These are phyloP conservation scores for Apostichopus leukothele DNA, from an alignment of 53 echinoderm and acorn worm species.

Conservation along the genomic window DNA sequence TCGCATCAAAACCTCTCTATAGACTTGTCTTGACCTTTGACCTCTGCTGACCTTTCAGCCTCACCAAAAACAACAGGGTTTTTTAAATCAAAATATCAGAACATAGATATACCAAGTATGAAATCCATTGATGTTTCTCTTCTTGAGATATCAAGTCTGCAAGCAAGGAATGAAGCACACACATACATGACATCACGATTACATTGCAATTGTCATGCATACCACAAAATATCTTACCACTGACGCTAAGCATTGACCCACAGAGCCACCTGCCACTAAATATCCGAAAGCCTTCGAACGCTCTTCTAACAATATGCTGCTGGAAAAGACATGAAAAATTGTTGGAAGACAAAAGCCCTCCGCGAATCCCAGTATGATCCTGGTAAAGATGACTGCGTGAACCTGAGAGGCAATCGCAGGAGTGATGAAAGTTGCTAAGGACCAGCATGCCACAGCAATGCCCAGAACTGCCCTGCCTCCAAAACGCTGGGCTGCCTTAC, in stretches of 20 bases:
- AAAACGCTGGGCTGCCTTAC: slow-evolving; percentile 88
- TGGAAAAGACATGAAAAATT: slow-evolving; percentile 96
- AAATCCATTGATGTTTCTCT: too few relatives aligned
- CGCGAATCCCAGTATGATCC: slow-evolving; percentile 86
- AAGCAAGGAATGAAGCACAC: too few relatives aligned
- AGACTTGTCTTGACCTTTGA: too few relatives aligned
- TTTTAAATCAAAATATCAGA: too few relatives aligned
- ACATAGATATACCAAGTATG: not conserved
- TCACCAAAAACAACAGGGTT: too few relatives aligned
- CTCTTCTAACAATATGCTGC: slow-evolving; percentile 79
- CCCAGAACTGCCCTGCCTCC: slow-evolving; percentile 85
- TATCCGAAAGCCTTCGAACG: slow-evolving; percentile 94
- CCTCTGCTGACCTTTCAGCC: too few relatives aligned
- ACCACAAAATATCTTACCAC: slow-evolving; percentile 56
- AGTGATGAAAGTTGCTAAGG: slow-evolving; percentile 88
- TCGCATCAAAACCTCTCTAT: too few relatives aligned
- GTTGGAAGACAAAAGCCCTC: slow-evolving; percentile 96
- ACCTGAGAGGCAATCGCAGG: slow-evolving; percentile 55
- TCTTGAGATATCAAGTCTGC: too few relatives aligned
- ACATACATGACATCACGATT: too few relatives aligned
- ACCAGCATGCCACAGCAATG: slow-evolving; percentile 86
- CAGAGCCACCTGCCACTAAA: slow-evolving; percentile 86
- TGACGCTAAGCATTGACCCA: slow-evolving; percentile 92
- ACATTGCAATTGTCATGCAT: too few relatives aligned
- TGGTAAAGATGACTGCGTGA: slow-evolving; percentile 68